Percentiles rank a stretch among this genome's conserved stretches.
phyloP scores from a whole-genome alignment of 1,140 invertebrate species.

The Mamestra configurata region DNA sequence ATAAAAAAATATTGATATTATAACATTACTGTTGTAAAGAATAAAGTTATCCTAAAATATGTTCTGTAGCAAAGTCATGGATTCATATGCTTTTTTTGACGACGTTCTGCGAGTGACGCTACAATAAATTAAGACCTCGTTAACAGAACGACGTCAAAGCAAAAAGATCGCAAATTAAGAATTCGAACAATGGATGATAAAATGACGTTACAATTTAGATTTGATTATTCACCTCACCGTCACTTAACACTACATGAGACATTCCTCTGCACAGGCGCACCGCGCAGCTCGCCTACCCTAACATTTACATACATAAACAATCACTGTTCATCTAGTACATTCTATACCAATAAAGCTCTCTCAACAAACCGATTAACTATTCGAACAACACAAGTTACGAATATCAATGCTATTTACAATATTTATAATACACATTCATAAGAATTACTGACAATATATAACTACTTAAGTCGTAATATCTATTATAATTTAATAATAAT shows the following conservation, averaged over 20 bases:
- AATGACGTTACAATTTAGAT: slow-evolving; percentile 21
- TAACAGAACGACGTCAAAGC: slow-evolving; percentile 21
- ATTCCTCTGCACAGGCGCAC: slow-evolving; percentile 53
- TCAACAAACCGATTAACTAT: slow-evolving; percentile 45
- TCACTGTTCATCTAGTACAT: slow-evolving; percentile 46
- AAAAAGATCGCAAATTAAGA: slow-evolving; percentile 7
- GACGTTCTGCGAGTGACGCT: background rate
- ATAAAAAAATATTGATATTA: slow-evolving; percentile 36
- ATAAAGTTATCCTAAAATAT: slow-evolving; percentile 41
- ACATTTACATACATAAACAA: slow-evolving; percentile 49
- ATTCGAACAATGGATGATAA: slow-evolving; percentile 10
- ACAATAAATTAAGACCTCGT: slow-evolving; percentile 31
- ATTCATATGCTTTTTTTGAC: slow-evolving; percentile 36
- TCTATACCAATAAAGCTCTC: slow-evolving; percentile 53
- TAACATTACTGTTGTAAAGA: slow-evolving; percentile 19
- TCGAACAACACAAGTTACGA: slow-evolving; percentile 19
- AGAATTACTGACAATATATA: slow-evolving; percentile 35
- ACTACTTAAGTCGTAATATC: slow-evolving; percentile 46
- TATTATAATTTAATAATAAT: slow-evolving; percentile 35
- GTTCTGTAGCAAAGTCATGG: slow-evolving; percentile 44
- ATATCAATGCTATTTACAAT: slow-evolving; percentile 53
- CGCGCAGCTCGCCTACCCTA: slow-evolving; percentile 48
- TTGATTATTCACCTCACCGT: slow-evolving; percentile 27
- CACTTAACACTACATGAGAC: slow-evolving; percentile 58
- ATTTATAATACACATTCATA: slow-evolving; percentile 53